Conservation (phyloP, 2,888 invertebrate species). For the Odontocolon sp. region DNA sequence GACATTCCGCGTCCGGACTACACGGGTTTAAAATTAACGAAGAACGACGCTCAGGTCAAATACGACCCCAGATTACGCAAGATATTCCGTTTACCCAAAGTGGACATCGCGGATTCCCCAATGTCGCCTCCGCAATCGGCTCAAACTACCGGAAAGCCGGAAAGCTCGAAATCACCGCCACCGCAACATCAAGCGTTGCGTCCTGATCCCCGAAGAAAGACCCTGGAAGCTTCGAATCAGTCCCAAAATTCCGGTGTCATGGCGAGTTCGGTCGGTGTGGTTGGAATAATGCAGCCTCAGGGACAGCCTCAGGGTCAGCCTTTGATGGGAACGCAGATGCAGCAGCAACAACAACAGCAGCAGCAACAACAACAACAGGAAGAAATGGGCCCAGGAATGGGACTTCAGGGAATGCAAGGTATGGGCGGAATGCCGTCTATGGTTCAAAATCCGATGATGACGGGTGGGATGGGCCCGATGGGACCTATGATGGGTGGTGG, state of each 20-base stretch:
- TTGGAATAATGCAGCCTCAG: conserved; percentile 36
- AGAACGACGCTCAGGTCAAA: conserved; percentile 86
- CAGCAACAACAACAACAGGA: too few species aligned
- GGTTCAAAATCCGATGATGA: conserved; percentile 74
- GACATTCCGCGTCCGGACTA: conserved; percentile 89
- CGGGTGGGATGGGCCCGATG: conserved; percentile 69
- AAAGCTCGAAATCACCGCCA: conserved; percentile 80
- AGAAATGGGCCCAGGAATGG: conserved; percentile 47
- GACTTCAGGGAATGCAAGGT: conserved; percentile 61
- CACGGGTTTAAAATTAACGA: conserved; percentile 87
- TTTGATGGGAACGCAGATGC: conserved; percentile 1
- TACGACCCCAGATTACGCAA: conserved; percentile 89
- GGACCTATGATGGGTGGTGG: conserved; percentile 62
- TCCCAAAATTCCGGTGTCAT: conserved; percentile 24
- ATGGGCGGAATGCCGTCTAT: conserved; percentile 72
- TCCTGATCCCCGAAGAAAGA: conserved; percentile 76
- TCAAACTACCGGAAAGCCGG: conserved; percentile 77
- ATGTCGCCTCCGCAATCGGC: conserved; percentile 82
- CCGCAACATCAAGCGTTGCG: conserved; percentile 73
- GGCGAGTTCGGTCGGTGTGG: conserved; percentile 1
- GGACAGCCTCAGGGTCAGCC: conserved; percentile 23
- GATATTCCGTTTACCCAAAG: conserved; percentile 86
- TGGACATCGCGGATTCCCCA: conserved; percentile 84
- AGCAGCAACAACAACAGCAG: conserved; percentile 29
- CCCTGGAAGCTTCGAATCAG: conserved; percentile 71